Conservation (phyloP, 2,113 vertebrate species). For the Tyrannus savana region DNA sequence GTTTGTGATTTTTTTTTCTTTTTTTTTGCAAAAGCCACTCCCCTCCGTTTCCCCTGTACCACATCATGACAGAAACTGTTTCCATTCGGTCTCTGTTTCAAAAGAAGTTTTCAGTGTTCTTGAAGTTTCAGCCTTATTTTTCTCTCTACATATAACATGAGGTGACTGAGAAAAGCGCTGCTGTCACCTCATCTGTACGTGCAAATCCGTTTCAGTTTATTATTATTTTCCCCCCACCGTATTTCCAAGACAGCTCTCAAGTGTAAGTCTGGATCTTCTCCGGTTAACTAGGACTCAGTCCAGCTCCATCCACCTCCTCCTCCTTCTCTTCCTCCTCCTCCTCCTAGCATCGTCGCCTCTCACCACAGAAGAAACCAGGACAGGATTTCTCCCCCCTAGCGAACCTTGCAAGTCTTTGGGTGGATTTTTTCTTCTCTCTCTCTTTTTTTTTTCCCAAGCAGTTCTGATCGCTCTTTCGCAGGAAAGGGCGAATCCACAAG, state of each 20-base stretch:
- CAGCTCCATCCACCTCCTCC: conserved; percentile 26
- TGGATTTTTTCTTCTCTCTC: not conserved
- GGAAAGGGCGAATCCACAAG: not conserved
- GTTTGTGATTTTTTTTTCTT: not conserved
- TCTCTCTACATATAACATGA: conserved; percentile 72
- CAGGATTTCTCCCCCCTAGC: not conserved
- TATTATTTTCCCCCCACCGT: conserved; percentile 42
- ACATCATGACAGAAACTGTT: conserved; percentile 82
- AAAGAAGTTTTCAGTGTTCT: conserved; percentile 72
- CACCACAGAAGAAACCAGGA: not conserved
- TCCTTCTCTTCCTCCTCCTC: not conserved
- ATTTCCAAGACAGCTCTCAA: conserved; percentile 42
- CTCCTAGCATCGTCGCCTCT: not conserved
- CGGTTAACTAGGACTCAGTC: conserved; percentile 48
- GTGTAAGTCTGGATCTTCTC: conserved; percentile 44
- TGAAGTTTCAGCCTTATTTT: conserved; percentile 78
- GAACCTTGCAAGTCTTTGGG: not conserved
- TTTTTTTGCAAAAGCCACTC: conserved; percentile 60
- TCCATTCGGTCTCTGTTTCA: conserved; percentile 55
- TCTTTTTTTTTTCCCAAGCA: not conserved
- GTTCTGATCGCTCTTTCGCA: conserved; percentile 7
- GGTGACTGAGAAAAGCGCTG: conserved; percentile 71
- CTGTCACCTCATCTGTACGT: conserved; percentile 75
- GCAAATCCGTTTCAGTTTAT: conserved; percentile 89
- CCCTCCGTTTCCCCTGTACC: conserved; percentile 79